Evolutionary conservation across 2,113 vertebrate genomes (phyloP), one percentile per base, ranked within the genome.

Genomic region (Epinephelus cyanopodus): DNA sequence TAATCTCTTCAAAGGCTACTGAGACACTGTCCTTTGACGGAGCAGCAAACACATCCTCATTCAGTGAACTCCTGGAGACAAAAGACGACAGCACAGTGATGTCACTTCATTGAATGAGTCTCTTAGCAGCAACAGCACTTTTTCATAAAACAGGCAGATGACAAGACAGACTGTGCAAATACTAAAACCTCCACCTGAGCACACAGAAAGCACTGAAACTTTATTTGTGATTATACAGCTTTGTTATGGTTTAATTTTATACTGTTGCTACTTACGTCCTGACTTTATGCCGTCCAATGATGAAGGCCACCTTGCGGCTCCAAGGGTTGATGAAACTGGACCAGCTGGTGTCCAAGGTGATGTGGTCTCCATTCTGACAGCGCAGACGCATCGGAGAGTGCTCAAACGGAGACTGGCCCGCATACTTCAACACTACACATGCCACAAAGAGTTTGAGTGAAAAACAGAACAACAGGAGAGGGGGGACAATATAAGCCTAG

Each of bases 311-410:
- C 79, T 97, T 98, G 61, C 95, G 95, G 91, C 96, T 98, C 97
- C 97, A 99, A 0, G 97, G 97, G 88, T 98, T 98, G 87, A 98
- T 96, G 81, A 97, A 98, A 90, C 97, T 96, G 82, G 96, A 97
- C 97, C 97, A 98, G 89, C 97, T 98, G 88, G 97, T 97, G 88
- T 97, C 97, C 91, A 98, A 66, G 0, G 96, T 94, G 77, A 98
- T 37, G 71, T 97, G 97, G 91, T 99, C 97, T 18, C 97, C 97
- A 23, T 97, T 98, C 69, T 97, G 97, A 84, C 97, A 96, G 81
- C 95, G 95, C 75, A 99, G 95, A 62, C 97, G 95, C 67, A 98
- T 84, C 0, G 97, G 97, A 2, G 94, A 95, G 77, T 98, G 97
- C 69, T 98, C 97, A 69, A 98, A 98, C 4, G 97, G 96, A 47